phyloP scores from a whole-genome alignment of 2,113 vertebrate genomes.

The Urocynchramus pylzowi region DNA sequence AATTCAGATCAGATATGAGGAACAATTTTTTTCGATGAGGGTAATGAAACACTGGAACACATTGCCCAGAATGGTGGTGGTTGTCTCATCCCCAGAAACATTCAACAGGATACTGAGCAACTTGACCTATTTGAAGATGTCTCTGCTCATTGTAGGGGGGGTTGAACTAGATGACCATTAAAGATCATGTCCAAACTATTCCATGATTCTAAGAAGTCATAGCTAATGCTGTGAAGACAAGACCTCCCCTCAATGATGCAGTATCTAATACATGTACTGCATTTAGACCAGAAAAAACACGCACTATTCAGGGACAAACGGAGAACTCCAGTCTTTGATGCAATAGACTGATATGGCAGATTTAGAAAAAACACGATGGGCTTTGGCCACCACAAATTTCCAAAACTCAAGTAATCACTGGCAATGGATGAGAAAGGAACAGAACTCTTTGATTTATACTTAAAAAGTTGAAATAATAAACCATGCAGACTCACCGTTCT shows the following conservation, averaged over 20 bases:
- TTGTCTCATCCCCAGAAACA: background rate
- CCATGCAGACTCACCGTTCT: slow-evolving; percentile 77
- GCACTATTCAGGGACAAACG: background rate
- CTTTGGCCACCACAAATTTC: background rate
- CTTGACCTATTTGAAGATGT: background rate
- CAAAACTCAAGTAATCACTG: background rate
- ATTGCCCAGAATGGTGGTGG: background rate
- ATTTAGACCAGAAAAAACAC: background rate
- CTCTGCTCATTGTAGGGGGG: background rate
- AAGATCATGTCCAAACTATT: background rate
- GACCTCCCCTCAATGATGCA: background rate
- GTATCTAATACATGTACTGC: background rate
- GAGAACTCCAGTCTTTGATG: background rate
- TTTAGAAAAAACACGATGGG: background rate
- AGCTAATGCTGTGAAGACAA: background rate
- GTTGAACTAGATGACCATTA: background rate
- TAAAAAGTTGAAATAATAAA: background rate
- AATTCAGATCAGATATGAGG: background rate
- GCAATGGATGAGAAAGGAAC: background rate
- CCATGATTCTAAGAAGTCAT: background rate
- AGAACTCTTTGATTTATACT: background rate
- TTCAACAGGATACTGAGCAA: background rate
- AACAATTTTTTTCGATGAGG: background rate
- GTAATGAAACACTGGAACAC: background rate
- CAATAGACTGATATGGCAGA: background rate